These are phyloP conservation scores for Eulemur coronatus DNA, from an alignment of 2,797 vertebrate species.

Conservation along the genomic window DNA sequence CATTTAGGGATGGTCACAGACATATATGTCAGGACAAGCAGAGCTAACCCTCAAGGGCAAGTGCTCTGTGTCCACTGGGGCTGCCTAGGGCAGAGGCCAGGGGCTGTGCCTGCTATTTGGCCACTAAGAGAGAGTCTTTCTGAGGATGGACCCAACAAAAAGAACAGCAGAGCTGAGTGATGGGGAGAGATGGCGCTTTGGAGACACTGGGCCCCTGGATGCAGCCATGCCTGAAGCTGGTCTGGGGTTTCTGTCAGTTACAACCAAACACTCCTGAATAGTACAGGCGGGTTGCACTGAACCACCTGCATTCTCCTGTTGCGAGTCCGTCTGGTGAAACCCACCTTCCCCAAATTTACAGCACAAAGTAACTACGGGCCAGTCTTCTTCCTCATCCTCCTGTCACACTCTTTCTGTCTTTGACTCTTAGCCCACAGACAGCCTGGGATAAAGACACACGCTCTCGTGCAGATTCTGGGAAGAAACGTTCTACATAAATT, in stretches of 20 bases:
- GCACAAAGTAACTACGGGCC: rapidly evolving
- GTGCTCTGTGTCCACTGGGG: neutral
- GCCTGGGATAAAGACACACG: neutral
- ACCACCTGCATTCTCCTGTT: neutral
- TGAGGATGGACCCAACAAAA: neutral
- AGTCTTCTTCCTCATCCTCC: too few species aligned
- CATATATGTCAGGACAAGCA: neutral
- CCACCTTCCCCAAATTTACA: neutral
- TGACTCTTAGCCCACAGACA: neutral
- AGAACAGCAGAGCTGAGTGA: neutral
- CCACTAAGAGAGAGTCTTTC: too few species aligned
- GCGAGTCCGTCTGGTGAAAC: neutral
- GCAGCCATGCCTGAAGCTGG: neutral
- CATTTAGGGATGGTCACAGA: neutral
- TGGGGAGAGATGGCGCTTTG: neutral
- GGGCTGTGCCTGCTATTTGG: neutral
- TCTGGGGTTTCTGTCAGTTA: neutral
- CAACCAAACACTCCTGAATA: neutral
- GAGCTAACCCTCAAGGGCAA: neutral
- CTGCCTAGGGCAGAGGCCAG: rapidly evolving
- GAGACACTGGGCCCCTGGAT: neutral
- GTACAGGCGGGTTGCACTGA: rapidly evolving
- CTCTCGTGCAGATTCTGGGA: neutral
- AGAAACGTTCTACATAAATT: neutral
- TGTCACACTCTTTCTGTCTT: neutral